phyloP scores from a whole-genome alignment of 2,888 invertebrate genomes.

The Microctonus brassicae region DNA sequence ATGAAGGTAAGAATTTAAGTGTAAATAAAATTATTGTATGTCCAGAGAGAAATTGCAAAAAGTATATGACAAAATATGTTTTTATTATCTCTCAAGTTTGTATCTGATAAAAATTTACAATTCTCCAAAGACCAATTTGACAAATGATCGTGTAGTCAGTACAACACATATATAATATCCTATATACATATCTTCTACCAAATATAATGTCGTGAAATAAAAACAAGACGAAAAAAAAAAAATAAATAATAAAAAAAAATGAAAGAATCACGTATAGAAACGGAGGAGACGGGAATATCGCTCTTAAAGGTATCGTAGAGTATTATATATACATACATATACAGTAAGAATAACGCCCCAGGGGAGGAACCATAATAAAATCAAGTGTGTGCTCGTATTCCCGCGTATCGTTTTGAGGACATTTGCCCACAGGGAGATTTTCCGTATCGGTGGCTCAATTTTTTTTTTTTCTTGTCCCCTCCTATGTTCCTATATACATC shows the following conservation, averaged over 20 bases:
- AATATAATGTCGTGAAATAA: conserved; percentile 5
- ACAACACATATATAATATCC: neutral
- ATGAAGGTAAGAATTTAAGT: neutral
- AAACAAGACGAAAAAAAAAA: neutral
- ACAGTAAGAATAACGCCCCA: conserved; percentile 29
- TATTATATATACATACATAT: conserved; percentile 16
- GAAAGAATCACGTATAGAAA: neutral
- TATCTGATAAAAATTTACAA: conserved; percentile 11
- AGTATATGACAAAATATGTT: neutral
- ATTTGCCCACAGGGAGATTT: conserved; percentile 40
- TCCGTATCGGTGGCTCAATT: conserved; percentile 39
- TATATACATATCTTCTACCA: neutral
- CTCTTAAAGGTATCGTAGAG: conserved; percentile 9
- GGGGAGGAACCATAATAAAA: conserved; percentile 40
- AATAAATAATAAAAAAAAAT: neutral
- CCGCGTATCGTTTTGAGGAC: conserved; percentile 43
- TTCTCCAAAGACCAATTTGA: neutral
- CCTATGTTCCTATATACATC: conserved; percentile 6
- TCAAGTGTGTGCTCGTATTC: conserved; percentile 45
- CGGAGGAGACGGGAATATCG: neutral
- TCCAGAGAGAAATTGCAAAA: neutral
- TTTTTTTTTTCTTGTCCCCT: conserved; percentile 6
- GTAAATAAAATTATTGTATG: neutral
- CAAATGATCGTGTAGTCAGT: neutral
- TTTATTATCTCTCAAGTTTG: conserved; percentile 2